Conservation (phyloP, 2,797 vertebrate genomes). For the Vultur gryphus region DNA sequence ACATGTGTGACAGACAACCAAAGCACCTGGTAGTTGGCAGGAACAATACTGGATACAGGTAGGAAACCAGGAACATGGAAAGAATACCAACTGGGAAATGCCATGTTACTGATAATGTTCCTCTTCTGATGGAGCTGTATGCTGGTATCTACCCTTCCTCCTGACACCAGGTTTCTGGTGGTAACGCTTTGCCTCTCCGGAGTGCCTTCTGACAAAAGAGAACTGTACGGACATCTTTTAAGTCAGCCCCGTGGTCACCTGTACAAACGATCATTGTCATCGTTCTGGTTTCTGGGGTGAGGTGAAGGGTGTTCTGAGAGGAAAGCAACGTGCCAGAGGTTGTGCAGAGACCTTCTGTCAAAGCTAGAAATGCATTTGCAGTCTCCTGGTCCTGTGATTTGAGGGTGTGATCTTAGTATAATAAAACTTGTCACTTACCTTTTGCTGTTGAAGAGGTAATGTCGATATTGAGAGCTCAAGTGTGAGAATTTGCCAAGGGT, state of each 20-base stretch:
- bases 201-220: not conserved
- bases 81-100: not conserved
- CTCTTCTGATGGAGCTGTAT: not conserved
- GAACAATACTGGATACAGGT: slow-evolving; percentile 96
- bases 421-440: not conserved
- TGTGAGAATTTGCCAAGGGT: not conserved
- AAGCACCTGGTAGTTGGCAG: slow-evolving; percentile 96
- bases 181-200: not conserved
- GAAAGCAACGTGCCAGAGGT: not conserved
- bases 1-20: slow-evolving; percentile 87
- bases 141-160: not conserved
- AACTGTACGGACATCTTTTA: not conserved
- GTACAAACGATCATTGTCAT: not conserved
- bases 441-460: not conserved
- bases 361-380: not conserved
- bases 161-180: not conserved
- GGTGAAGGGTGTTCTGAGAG: not conserved
- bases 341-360: not conserved
- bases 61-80: slow-evolving; percentile 37
- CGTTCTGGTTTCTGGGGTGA: not conserved
- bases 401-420: not conserved
- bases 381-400: not conserved
- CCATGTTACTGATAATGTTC: not conserved
- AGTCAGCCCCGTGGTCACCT: not conserved
- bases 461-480: not conserved